Evolutionary conservation across 1,140 invertebrate species (phyloP).

Genomic region (Goniozus legneri): DNA sequence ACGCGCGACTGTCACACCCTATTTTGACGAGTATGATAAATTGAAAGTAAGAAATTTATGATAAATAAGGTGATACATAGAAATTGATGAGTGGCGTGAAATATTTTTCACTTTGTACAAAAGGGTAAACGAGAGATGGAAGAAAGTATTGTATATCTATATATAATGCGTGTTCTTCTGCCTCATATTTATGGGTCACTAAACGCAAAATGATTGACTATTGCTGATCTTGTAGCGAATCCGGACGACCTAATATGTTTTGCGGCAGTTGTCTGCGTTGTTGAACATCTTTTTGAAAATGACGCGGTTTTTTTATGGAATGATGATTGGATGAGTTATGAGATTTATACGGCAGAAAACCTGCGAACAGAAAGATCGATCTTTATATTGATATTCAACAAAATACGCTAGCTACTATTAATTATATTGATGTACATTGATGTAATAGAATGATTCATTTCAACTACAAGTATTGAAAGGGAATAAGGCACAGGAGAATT

Average conservation of each 20-base stretch:
- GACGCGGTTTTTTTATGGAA: constrained; percentile 47
- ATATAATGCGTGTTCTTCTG: constrained; percentile 4
- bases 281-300: constrained; percentile 41
- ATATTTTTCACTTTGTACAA: constrained; percentile 27
- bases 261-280: constrained; percentile 40
- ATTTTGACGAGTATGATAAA: constrained; percentile 1
- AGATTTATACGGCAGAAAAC: constrained; percentile 43
- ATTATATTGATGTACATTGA: too few species aligned
- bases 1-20: neutral
- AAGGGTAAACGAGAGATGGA: constrained; percentile 24
- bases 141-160: constrained; percentile 19
- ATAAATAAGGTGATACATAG: constrained; percentile 25
- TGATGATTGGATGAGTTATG: constrained; percentile 48
- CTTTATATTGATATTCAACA: too few species aligned
- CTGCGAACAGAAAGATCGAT: constrained; percentile 35
- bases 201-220: constrained; percentile 29
- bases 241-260: constrained; percentile 35
- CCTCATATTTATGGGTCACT: constrained; percentile 17
- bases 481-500: constrained; percentile 14
- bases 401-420: too few species aligned
- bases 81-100: constrained; percentile 23
- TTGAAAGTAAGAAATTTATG: constrained; percentile 18
- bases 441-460: neutral
- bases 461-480: too few species aligned
- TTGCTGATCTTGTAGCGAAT: constrained; percentile 34